Evolutionary conservation across 1,140 invertebrate genomes (phyloP).

Genomic region (Ostrea edulis): DNA sequence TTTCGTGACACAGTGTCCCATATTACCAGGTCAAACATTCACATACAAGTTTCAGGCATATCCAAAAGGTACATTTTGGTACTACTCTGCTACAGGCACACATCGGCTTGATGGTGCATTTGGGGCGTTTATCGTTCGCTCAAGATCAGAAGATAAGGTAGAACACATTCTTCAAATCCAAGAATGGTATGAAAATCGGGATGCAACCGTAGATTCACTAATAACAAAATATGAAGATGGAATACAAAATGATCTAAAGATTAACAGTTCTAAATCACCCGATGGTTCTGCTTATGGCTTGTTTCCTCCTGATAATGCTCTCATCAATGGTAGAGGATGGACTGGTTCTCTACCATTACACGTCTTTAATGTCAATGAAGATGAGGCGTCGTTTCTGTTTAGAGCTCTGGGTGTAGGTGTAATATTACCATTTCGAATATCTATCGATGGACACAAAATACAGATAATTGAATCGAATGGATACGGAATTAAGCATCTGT

Average conservation of each 20-base stretch:
- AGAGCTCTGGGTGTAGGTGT: slow-evolving; percentile 58
- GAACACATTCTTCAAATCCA: slow-evolving; percentile 41
- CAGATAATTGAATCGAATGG: slow-evolving; percentile 88
- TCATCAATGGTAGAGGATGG: slow-evolving; percentile 72
- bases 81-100: slow-evolving; percentile 70
- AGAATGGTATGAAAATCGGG: slow-evolving; percentile 21
- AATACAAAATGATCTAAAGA: slow-evolving; percentile 13
- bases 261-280: slow-evolving; percentile 31
- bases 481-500: slow-evolving; percentile 86
- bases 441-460: slow-evolving; percentile 83
- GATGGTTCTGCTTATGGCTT: slow-evolving; percentile 53
- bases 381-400: slow-evolving; percentile 55
- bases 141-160: not conserved
- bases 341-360: slow-evolving; percentile 64
- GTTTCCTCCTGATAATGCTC: slow-evolving; percentile 59
- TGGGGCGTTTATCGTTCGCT: slow-evolving; percentile 65
- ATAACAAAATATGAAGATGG: slow-evolving; percentile 39
- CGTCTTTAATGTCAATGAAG: slow-evolving; percentile 58
- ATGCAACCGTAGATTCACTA: slow-evolving; percentile 36
- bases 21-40: slow-evolving; percentile 89
- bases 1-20: slow-evolving; percentile 93
- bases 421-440: slow-evolving; percentile 80
- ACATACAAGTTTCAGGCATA: slow-evolving; percentile 85
- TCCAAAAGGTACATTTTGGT: slow-evolving; percentile 72
- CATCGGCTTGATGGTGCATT: slow-evolving; percentile 67